Evolutionary conservation across 2,888 invertebrate genomes (phyloP), one percentile per base, ranked within the genome.

Genomic region (Pherbina coryleti): DNA sequence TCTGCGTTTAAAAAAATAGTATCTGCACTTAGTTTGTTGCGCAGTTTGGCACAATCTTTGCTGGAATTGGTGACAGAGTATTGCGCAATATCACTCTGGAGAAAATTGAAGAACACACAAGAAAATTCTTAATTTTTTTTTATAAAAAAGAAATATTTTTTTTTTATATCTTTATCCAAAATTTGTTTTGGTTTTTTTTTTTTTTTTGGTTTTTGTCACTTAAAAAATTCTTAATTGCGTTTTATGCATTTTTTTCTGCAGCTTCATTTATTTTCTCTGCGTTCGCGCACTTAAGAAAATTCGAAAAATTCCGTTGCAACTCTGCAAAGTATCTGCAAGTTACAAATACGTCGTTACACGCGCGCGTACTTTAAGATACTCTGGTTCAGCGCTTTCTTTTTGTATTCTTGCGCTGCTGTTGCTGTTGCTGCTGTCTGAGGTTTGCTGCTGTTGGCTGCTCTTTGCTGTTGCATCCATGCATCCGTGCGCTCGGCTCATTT

Each of bases 291-390:
- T 55, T 71, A 5, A 14, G 3, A 17, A 25, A 55, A 55, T n/a
- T 34, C 11, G 3, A 17, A 25, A 55, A 55, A 28, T 34, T 19
- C 14, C 49, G 19, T 25, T 60, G 25, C 28, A 28, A 17, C 17
- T 60, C 49, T 44, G 73, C 22, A 49, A 44, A 62, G 62, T 44
- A 60, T 73, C 60, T 60, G 62, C 60, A 73, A n/a, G 62, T 62
- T 62, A 28, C 19, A 19, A 22, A 37, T 72, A 53, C 51, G 49
- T 74, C 64, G 66, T 53, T 66, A 19, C 53, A 74, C 74, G 74
- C 64, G 49, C 74, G 74, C 74, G 74, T 51, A 55, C 67, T 22
- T 55, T 53, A 37, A 55, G 67, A 75, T 75, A 75, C 75, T 53
- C 62, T 49, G 28, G 49, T 31, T 37, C 25, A n/a, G 19, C 60